phyloP scores from a whole-genome alignment of 1,140 invertebrate species.

The Drosophila eugracilis region DNA sequence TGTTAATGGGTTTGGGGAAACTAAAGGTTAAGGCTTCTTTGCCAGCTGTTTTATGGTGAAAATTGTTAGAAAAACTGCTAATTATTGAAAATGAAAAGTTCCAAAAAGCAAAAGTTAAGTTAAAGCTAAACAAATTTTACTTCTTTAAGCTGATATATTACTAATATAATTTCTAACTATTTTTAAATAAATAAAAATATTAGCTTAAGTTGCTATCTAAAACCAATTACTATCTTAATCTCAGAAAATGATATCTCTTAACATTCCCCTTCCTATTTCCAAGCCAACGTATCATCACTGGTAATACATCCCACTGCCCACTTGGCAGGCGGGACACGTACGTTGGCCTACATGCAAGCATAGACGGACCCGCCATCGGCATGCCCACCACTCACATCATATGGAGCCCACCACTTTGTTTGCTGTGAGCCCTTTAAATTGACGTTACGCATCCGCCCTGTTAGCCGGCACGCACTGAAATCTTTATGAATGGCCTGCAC shows the following conservation, averaged over 20 bases:
- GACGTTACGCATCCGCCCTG: constrained; percentile 67
- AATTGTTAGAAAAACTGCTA: no score
- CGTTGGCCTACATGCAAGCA: background rate
- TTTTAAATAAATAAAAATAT: no score
- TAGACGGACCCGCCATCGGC: background rate
- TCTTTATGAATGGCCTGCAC: constrained; percentile 53
- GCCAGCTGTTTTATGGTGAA: no score
- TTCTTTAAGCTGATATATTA: no score
- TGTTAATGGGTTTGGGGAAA: no score
- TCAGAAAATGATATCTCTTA: background rate
- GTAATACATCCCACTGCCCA: constrained; percentile 14
- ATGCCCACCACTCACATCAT: constrained; percentile 17
- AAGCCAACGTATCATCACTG: background rate
- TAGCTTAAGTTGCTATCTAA: background rate
- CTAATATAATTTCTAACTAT: no score
- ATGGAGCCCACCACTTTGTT: constrained; percentile 14
- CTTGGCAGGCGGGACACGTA: constrained; percentile 64
- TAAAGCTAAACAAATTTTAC: no score
- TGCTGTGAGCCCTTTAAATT: constrained; percentile 62
- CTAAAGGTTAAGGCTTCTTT: no score
- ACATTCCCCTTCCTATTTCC: background rate
- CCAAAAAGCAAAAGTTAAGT: no score
- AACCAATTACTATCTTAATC: background rate
- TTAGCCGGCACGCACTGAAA: constrained; percentile 46
- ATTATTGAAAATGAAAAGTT: no score